phyloP scores from a whole-genome alignment of 2,888 invertebrate species.

The Poecilobothrus nobilitatus region DNA sequence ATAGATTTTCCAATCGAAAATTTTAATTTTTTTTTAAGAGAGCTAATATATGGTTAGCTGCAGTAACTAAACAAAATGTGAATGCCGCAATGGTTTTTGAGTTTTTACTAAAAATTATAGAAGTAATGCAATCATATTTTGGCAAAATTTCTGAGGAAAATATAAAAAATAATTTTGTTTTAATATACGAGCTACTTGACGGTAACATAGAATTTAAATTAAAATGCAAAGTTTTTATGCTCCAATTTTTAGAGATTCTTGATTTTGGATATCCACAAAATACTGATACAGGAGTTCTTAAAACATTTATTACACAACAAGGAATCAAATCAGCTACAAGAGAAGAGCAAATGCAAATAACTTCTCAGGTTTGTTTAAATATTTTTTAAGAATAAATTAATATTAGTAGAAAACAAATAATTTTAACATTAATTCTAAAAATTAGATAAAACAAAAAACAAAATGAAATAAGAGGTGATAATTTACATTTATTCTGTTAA shows the following conservation, averaged over 20 bases:
- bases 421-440: background rate
- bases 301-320: conserved; percentile 99
- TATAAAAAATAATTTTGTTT: conserved; percentile 99
- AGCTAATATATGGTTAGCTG: conserved; percentile 98
- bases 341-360: conserved; percentile 99
- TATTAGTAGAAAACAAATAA: conserved; percentile 2
- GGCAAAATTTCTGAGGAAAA: conserved; percentile 99
- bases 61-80: conserved; percentile 99
- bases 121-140: conserved; percentile 99
- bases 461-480: too few species aligned
- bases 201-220: conserved; percentile 50
- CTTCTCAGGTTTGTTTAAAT: conserved; percentile 60
- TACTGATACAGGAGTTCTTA: conserved; percentile 96
- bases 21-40: conserved; percentile 52
- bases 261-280: conserved; percentile 99
- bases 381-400: background rate
- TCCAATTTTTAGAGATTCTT: conserved; percentile 69
- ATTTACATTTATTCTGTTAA: too few species aligned
- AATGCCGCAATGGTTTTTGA: conserved; percentile 99
- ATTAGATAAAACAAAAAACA: too few species aligned
- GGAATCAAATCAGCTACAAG: conserved; percentile 98
- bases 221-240: background rate
- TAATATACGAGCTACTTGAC: conserved; percentile 97
- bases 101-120: conserved; percentile 93
- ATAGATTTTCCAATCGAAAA: too few species aligned